phyloP scores from a whole-genome alignment of 2,888 invertebrate genomes.

The Nesidiocoris tenuis region DNA sequence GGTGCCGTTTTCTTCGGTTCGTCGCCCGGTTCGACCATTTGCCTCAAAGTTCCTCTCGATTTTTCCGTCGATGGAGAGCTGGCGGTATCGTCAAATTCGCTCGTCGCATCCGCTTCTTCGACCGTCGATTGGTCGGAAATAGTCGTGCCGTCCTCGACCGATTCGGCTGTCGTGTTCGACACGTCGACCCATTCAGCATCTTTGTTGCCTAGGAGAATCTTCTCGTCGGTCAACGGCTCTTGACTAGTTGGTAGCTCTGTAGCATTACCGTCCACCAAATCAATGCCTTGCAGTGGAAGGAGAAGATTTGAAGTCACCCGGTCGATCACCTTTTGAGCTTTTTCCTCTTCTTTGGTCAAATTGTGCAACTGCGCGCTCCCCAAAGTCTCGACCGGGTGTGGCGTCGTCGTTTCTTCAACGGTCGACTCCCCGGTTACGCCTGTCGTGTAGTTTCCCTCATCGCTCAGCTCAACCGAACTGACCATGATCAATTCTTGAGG shows the following conservation, averaged over 20 bases:
- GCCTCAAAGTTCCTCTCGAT: conserved; percentile 17
- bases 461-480: not conserved
- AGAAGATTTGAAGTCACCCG: conserved; percentile 13
- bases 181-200: conserved; percentile 31
- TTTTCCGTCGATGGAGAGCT: not conserved
- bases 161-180: conserved; percentile 5
- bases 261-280: conserved; percentile 16
- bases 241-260: not conserved
- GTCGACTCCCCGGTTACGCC: not conserved
- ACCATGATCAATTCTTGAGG: not conserved
- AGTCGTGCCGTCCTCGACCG: not conserved
- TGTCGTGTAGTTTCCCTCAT: not conserved
- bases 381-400: not conserved
- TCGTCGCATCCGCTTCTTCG: not conserved
- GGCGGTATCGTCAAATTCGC: not conserved
- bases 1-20: not conserved
- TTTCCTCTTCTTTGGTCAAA: conserved; percentile 38
- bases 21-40: conserved; percentile 15
- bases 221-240: not conserved
- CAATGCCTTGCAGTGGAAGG: conserved; percentile 17
- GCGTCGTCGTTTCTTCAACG: conserved; percentile 12
- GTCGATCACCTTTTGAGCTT: conserved; percentile 26
- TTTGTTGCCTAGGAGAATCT: conserved; percentile 9
- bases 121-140: not conserved
- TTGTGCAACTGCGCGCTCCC: conserved; percentile 1